Conservation (phyloP, 2,888 invertebrate genomes). For the Epinotia ramella region DNA sequence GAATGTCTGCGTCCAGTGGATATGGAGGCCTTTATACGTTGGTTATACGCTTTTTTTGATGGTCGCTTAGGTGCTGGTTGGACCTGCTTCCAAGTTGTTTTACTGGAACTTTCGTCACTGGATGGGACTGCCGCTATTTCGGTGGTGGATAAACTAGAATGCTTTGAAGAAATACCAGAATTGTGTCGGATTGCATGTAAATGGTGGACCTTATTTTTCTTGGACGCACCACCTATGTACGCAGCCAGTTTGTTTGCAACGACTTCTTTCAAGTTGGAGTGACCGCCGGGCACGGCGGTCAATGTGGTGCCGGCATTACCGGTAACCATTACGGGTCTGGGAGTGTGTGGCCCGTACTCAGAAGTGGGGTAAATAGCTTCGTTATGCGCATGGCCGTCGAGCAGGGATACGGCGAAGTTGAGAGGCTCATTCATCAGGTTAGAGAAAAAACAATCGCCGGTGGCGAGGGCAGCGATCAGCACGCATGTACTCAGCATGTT, state of each 20-base stretch:
- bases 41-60: too few species aligned
- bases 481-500: not conserved
- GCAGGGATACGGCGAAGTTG: not conserved
- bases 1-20: too few species aligned
- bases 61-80: too few species aligned
- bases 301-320: too few species aligned
- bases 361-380: too few species aligned
- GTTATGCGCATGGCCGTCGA: not conserved
- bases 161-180: not conserved
- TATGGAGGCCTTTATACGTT: too few species aligned
- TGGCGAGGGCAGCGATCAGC: not conserved
- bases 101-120: not conserved
- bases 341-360: too few species aligned
- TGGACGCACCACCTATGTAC: not conserved
- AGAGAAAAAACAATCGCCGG: not conserved
- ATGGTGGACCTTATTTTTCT: not conserved
- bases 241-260: not conserved
- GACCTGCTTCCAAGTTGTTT: too few species aligned
- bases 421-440: not conserved
- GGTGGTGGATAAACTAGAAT: too few species aligned
- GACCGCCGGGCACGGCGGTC: not conserved
- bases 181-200: not conserved
- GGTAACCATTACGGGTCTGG: too few species aligned
- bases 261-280: not conserved
- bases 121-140: too few species aligned